Conservation (phyloP, 1,140 invertebrate genomes). For the Drosophila prosaltans region DNA sequence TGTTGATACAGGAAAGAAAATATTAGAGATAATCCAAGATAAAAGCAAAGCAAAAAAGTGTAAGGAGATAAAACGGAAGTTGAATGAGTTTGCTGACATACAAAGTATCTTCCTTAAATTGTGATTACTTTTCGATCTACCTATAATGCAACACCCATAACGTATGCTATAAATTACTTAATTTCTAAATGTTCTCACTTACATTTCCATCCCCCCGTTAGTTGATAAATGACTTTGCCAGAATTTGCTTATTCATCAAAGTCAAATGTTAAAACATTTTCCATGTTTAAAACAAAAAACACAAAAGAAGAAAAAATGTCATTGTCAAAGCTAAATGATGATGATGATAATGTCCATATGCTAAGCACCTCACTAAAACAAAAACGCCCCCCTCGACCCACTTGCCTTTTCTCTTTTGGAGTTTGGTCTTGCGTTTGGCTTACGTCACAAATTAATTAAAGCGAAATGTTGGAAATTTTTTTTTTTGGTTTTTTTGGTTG, state of each 20-base stretch:
- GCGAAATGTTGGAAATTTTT: conserved; percentile 26
- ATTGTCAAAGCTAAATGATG: conserved; percentile 27
- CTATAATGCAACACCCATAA: conserved; percentile 10
- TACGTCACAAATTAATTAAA: conserved; percentile 54
- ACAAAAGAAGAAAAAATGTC: background rate
- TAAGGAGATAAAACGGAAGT: background rate
- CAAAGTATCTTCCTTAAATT: background rate
- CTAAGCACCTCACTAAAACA: conserved; percentile 9
- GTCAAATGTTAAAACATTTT: conserved; percentile 53
- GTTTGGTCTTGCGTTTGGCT: conserved; percentile 1
- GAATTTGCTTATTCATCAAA: conserved; percentile 43
- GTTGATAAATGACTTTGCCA: conserved; percentile 17
- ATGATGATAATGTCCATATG: conserved; percentile 17
- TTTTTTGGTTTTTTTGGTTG: background rate
- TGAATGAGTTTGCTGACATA: conserved; percentile 5
- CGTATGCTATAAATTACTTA: conserved; percentile 34
- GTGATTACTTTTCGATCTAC: background rate
- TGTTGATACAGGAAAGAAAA: conserved; percentile 34
- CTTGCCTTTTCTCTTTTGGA: background rate
- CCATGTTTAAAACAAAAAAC: conserved; percentile 26
- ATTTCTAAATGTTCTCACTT: conserved; percentile 1
- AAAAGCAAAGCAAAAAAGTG: background rate
- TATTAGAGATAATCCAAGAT: conserved; percentile 24
- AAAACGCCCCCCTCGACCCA: background rate
- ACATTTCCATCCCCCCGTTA: conserved; percentile 2